phyloP scores from a whole-genome alignment of 2,113 vertebrate species.

The Carollia perspicillata region DNA sequence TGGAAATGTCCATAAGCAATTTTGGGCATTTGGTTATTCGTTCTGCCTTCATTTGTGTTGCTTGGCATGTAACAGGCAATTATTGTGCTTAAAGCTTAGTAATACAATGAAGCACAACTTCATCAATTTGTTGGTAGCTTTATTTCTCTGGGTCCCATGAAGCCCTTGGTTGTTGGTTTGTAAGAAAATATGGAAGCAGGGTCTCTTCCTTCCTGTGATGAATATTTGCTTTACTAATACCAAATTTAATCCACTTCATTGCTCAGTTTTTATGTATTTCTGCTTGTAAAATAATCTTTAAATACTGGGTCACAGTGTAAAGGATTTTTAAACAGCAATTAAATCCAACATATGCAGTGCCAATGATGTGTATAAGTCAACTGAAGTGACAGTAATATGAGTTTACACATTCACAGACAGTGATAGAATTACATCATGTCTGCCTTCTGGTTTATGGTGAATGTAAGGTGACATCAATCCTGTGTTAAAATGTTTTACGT shows the following conservation, averaged over 20 bases:
- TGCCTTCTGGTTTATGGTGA: neutral
- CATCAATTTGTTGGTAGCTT: neutral
- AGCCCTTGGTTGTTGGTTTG: neutral
- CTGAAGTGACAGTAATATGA: neutral
- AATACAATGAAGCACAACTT: neutral
- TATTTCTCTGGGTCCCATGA: neutral
- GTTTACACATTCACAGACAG: neutral
- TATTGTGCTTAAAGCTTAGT: neutral
- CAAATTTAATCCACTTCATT: neutral
- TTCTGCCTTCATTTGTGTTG: neutral
- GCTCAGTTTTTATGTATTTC: neutral
- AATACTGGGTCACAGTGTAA: neutral
- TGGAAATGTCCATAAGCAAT: neutral
- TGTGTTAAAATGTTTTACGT: neutral
- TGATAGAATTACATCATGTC: neutral
- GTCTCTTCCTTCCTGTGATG: neutral
- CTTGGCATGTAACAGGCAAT: neutral
- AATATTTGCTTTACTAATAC: neutral
- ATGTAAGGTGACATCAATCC: neutral
- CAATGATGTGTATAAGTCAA: neutral
- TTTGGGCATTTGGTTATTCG: neutral
- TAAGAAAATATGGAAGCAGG: neutral
- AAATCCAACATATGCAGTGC: neutral
- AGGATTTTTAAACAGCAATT: slow-evolving; percentile 34
- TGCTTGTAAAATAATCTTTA: slow-evolving; percentile 3